Base-by-base conservation (phyloP, 2,113 vertebrate genomes). In the Gnathonemus echidnorhynchus region DNA sequence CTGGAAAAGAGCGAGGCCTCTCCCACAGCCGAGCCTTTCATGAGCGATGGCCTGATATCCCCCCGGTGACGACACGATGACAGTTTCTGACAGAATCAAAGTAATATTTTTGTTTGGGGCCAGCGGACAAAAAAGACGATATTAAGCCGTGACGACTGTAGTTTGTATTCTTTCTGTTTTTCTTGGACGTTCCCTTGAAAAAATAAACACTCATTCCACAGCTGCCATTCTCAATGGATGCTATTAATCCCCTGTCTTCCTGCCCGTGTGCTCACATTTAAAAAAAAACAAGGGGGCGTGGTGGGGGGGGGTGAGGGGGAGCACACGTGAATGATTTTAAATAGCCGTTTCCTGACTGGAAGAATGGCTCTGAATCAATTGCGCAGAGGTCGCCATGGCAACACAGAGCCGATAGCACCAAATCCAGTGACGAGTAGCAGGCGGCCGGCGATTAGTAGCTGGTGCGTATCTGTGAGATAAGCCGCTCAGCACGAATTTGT, bases 1-100 rank as follows among this genome's bases (percentile, higher is more conserved):
- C 96, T 96, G 95, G 95, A 96, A 96, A 96, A 95, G 94, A 95
- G 94, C 94, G 91, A 92, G 93, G 95, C 95, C 94, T 90, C 93
- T 92, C 92, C 84, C 95, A 92, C 90, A 95, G 92, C 94, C 90
- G 95, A 95, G 95, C 95, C 93, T 95, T 95, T 94, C 92, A 87
- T 95, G 92, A 95, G 95, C 94, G 92, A 94, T 94, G 90, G 89
- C 93, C 91, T 94, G 93, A 95, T 94, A 90, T 94, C 95, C 93
- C 87, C 93, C 93, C 94, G 91, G 88, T 94, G 93, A 93, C 95
- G 93, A 92, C 95, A 93, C 91, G 95, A 95, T 95, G 94, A 96
- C 90, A 91, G 92, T 91, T 94, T 94, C 92, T 94, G 91, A 46
- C 88, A 88, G 92, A 95, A 93, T 88, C 91, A 95, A 95, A 96